Base-by-base conservation (phyloP, 2,888 invertebrate genomes). In the Eretmocerus hayati region DNA sequence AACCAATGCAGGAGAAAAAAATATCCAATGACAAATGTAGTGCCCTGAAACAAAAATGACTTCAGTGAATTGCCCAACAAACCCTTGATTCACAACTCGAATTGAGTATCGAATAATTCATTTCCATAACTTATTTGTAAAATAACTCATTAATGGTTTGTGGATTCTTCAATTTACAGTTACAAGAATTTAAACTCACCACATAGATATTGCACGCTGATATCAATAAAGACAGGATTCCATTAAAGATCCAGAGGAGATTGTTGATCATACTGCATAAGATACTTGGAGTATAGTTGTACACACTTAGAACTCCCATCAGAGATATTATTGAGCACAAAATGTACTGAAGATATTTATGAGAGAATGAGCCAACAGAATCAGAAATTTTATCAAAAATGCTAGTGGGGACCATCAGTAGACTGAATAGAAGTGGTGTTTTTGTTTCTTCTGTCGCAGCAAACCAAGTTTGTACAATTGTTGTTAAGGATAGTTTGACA, bases 401-500 rank as follows among this genome's bases (percentile, higher is more conserved):
- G 66, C 85, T 83, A 19, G 91, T 64, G 2, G 96, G 95, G 44
- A 85, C 77, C 51, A 84, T 69, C 55, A 80, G 63, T 37, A 81
- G 62, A 23, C 78, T 78, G 22, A 82, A 65, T 38, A 86, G 62
- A 31, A 87, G 75, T 58, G 86, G 85, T 4, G 80, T 82, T 54
- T 81, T 77, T 0, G 81, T 77, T 52, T 79, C 77, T 62, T 87
- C 84, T 35, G 86, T 67, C 45, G 76, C 74, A 61, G 80, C 77
- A 64, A 91, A 85, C 92, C 93, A 93, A 56, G 81, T 78, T 59
- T 86, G 83, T 19, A 91, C 77, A 52, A 80, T 75, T 51, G 82
- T 81, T 1, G 91, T 84, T 37, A 95, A 71, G 47, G 81, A 83
- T 53, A 85, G 80, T 71, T 97, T 97, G 64, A 94, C 86, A 0